Evolutionary conservation across 2,113 vertebrate genomes (phyloP), one percentile per base, ranked within the genome.

Genomic region (Urocynchramus pylzowi): DNA sequence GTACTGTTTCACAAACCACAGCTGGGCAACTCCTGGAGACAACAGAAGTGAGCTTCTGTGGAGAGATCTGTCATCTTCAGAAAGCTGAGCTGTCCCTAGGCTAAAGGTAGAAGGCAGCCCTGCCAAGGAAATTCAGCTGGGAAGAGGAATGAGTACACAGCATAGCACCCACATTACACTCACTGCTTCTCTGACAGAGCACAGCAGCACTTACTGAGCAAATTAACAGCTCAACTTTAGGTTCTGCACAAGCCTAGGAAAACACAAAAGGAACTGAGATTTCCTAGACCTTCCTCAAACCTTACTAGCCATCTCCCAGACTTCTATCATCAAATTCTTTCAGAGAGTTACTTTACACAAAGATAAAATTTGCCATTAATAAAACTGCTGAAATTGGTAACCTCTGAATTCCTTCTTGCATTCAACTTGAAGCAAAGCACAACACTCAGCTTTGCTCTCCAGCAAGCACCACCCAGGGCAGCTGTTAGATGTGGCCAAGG

Each of bases 161-260:
- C 69, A 59, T 2, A 69, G 84, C 13, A 41, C 33, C 56, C 23
- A 39, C 1, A 4, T 27, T 20, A 44, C 39, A 35, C 21, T 33
- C 27, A n/a, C 15, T 80, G 42, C 39, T 88, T 59, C 42, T 76
- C 39, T 91, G 28, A 14, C n/a, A 87, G 5, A 71, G 21, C 28
- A 56, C 0, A 76, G 44, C 24, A 76, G 27, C 27, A 16, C 6
- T 8, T 26, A 42, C 3, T 0, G 1, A 71, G 44, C 20, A 87
- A 75, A 56, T 27, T n/a, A 81, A 64, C 76, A 87, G 27, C 4
- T 68, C 73, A 75, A 2, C 14, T 63, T 42, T 50, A 86, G 45
- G 42, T 61, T 89, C 75, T 70, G 26, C 8, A 79, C 31, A 49
- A 73, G 59, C 27, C 19, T 41, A 65, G 28, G 21, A 61, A 95